Base-by-base conservation (phyloP, 1,140 invertebrate genomes). In the Drosophila tani region DNA sequence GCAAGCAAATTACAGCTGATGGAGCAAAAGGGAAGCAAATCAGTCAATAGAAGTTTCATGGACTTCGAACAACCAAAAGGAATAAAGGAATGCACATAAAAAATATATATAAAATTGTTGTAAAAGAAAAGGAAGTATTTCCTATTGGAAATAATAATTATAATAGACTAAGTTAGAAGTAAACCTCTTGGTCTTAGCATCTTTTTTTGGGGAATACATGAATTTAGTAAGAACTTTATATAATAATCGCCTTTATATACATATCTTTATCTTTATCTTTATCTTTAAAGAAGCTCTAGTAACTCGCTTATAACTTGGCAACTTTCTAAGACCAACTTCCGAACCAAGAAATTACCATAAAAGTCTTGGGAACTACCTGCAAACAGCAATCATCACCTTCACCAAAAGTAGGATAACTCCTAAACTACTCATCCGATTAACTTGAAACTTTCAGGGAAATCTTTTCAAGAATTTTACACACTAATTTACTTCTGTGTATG, bases 1-100 rank as follows among this genome's bases (percentile, higher is more conserved):
- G 56, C 64, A 76, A 62, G 64, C 56, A 75, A 76, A 76, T 76
- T 76, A 65, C 60, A 41, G 35, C 47, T 51, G 60, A 75, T 75
- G 74, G 50, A 75, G 60, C 62, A 49, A 40, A 43, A 27, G 17
- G 17, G n/a, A 68, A 35, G 62, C 62, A 67, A 69, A 69, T 69
- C 66, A 66, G 35, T 69, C 62, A 69, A 69, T 51, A 27, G 38
- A 38, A 67, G 63, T 68, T 67, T 40, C 32, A 62, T 65, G 40
- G 24, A 62, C 57, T 65, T 62, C 11, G 7, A 43, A n/a, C 17
- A 40, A 1, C 0, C 1, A 3, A 19, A 43, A 27, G 32, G 32
- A 35, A 35, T 35, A 1, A 32, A 15, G 67, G 21, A 24, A 7
- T 11, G 15, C 27, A 29, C 21, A 12, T 15, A 58, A 41, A 50